phyloP scores from a whole-genome alignment of 2,797 vertebrate genomes.

The Tympanoctomys barrerae region DNA sequence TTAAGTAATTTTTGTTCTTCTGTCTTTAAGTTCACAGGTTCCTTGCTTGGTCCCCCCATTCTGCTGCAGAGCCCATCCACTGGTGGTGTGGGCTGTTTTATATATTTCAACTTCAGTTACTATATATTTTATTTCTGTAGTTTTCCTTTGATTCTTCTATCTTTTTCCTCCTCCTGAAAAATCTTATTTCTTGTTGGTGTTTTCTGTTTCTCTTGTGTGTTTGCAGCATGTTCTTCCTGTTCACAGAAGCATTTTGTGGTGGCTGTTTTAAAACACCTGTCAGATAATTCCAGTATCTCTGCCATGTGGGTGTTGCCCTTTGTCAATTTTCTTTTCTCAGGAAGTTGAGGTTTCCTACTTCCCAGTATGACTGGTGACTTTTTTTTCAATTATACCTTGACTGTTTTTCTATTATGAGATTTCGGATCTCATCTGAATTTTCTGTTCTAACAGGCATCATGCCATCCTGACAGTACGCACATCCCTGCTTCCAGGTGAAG shows the following conservation, averaged over 20 bases:
- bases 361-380: neutral
- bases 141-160: conserved; percentile 13
- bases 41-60: neutral
- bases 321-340: conserved; percentile 48
- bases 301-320: neutral
- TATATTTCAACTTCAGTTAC: neutral
- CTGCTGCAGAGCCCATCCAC: neutral
- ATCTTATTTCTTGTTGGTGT: neutral
- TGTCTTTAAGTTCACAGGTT: neutral
- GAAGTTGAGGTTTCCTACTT: conserved; percentile 18
- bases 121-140: neutral
- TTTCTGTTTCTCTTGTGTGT: neutral
- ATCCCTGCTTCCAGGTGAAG: neutral
- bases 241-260: conserved; percentile 27
- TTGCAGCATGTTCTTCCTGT: neutral
- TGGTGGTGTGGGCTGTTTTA: neutral
- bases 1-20: neutral
- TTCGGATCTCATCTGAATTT: neutral
- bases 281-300: conserved; percentile 38
- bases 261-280: conserved; percentile 38
- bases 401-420: neutral
- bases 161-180: neutral
- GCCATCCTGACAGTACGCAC: neutral
- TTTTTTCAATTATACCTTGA: neutral
- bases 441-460: neutral